Evolutionary conservation across 2,797 vertebrate genomes (phyloP).

Genomic region (Poecilia gillii): DNA sequence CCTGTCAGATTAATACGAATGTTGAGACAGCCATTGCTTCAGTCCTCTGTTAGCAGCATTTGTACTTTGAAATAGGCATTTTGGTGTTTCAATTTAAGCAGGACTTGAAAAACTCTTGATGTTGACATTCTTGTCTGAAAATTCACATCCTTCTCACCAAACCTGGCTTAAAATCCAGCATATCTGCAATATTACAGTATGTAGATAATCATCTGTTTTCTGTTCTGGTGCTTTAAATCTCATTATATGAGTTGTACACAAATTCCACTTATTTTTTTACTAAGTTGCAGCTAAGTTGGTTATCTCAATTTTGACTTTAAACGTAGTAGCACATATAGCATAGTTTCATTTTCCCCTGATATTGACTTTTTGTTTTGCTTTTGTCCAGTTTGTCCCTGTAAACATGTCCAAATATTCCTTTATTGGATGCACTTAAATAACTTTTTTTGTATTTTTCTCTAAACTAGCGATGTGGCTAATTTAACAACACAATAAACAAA

Average conservation of each 20-base stretch:
- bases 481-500: conserved; percentile 72
- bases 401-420: conserved; percentile 17
- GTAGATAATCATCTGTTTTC: background rate
- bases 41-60: background rate
- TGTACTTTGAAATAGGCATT: background rate
- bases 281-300: background rate
- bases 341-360: background rate
- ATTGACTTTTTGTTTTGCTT: background rate
- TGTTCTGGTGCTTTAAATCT: background rate
- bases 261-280: background rate
- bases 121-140: background rate
- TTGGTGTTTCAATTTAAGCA: background rate
- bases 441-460: conserved; percentile 16
- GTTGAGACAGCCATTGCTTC: background rate
- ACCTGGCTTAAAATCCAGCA: background rate
- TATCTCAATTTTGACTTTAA: background rate
- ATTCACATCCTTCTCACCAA: background rate
- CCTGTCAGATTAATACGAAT: background rate
- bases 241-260: background rate
- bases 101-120: background rate
- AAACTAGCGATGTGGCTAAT: conserved; percentile 46
- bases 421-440: conserved; percentile 28
- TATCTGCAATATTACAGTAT: background rate
- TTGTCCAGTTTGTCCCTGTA: conserved; percentile 1
- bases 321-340: background rate